Evolutionary conservation across 2,888 invertebrate genomes (phyloP).

Genomic region (Lypha dubia): DNA sequence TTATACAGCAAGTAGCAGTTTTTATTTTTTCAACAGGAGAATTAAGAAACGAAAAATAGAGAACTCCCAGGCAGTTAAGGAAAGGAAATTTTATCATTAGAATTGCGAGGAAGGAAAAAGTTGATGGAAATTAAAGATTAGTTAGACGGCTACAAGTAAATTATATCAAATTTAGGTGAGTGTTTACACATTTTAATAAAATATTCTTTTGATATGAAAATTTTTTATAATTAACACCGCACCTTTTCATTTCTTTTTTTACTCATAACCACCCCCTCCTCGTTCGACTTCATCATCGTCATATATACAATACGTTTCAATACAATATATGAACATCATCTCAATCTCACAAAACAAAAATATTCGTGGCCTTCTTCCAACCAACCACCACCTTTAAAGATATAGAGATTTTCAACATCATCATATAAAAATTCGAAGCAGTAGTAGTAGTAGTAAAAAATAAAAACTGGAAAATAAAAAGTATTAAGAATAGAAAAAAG

Average conservation of each 20-base stretch:
- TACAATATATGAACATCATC: conserved; percentile 70
- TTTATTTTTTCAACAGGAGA: conserved; percentile 70
- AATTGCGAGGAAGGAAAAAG: conserved; percentile 47
- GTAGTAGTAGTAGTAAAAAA: conserved; percentile 56
- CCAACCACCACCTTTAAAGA: conserved; percentile 72
- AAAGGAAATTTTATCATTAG: conserved; percentile 57
- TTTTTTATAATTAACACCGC: conserved; percentile 70
- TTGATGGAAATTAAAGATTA: conserved; percentile 46
- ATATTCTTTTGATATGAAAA: conserved; percentile 36
- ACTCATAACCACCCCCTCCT: conserved; percentile 66
- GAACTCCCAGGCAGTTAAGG: conserved; percentile 68
- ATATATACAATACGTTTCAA: conserved; percentile 59
- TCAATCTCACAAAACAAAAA: conserved; percentile 63
- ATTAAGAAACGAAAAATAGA: conserved; percentile 63
- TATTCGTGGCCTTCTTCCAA: conserved; percentile 69
- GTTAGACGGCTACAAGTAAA: conserved; percentile 44
- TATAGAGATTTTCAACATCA: conserved; percentile 72
- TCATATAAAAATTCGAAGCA: conserved; percentile 62
- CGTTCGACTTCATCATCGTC: conserved; percentile 62
- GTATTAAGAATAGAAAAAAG: conserved; percentile 42
- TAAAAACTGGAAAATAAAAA: conserved; percentile 59
- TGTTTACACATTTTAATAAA: conserved; percentile 26
- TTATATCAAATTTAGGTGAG: conserved; percentile 60
- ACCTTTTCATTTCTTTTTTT: conserved; percentile 70
- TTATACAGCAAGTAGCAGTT: conserved; percentile 66